A percentile compares a stretch with the other conserved stretches of the same genome.
phyloP scores from a whole-genome alignment of 2,113 vertebrate species.

The Phrynocephalus versicolor region DNA sequence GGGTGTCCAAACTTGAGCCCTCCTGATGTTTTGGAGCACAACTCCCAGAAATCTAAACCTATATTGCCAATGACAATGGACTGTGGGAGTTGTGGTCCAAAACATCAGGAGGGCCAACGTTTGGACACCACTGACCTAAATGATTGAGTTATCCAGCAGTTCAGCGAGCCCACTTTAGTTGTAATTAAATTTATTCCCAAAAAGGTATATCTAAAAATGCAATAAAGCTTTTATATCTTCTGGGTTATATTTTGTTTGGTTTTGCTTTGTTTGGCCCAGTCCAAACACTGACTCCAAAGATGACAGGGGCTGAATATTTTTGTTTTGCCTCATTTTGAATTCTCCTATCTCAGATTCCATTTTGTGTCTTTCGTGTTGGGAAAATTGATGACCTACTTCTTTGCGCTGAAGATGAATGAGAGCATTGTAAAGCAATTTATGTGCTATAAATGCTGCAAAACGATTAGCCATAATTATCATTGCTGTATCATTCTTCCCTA shows the following conservation, averaged over 20 bases:
- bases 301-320: not conserved
- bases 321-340: not conserved
- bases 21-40: too few relatives aligned
- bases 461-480: constrained; percentile 19
- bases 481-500: not conserved
- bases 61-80: too few relatives aligned
- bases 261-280: not conserved
- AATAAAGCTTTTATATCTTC: not conserved
- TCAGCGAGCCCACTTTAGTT: too few relatives aligned
- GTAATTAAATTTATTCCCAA: not conserved
- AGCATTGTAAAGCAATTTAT: constrained; percentile 18
- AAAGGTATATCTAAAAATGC: not conserved
- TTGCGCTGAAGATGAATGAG: constrained; percentile 10
- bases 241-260: not conserved
- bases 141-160: too few relatives aligned
- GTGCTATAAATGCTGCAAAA: constrained; percentile 12
- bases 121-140: too few relatives aligned
- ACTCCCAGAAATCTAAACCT: too few relatives aligned
- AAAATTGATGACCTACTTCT: constrained; percentile 12
- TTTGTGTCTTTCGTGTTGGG: not conserved
- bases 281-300: not conserved
- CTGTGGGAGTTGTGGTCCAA: too few relatives aligned
- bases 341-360: not conserved
- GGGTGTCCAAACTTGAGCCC: too few relatives aligned
- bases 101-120: too few relatives aligned